A percentile compares a stretch with the other conserved stretches of the same genome.
Evolutionary conservation across 2,888 invertebrate genomes (phyloP).

Genomic region (Cephalotes varians): DNA sequence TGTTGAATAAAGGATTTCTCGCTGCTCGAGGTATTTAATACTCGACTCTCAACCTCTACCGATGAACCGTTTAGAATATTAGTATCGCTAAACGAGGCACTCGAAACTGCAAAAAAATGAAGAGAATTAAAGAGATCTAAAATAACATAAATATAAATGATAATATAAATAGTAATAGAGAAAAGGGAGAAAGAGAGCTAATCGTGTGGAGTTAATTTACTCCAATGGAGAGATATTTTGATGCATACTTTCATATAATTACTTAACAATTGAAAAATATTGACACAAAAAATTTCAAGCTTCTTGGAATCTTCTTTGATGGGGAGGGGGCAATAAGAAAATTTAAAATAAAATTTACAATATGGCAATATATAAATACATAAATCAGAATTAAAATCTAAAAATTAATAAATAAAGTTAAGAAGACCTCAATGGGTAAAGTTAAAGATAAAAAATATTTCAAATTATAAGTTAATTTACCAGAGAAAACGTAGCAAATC

Average conservation of each 20-base stretch:
- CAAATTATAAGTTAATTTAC: not conserved
- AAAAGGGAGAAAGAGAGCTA: no score
- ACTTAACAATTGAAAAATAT: not conserved
- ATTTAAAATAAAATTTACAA: not conserved
- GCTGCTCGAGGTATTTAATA: conserved; percentile 77
- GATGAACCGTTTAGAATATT: conserved; percentile 80
- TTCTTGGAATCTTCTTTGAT: not conserved
- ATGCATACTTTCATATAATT: not conserved
- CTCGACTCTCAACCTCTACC: conserved; percentile 72
- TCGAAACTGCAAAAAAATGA: conserved; percentile 73
- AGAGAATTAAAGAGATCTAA: not conserved
- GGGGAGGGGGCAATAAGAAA: not conserved
- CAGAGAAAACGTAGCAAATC: not conserved
- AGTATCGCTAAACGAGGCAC: conserved; percentile 78
- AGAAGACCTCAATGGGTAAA: not conserved
- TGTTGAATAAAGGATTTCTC: conserved; percentile 93
- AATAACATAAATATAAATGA: not conserved
- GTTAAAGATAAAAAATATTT: not conserved
- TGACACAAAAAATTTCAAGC: not conserved
- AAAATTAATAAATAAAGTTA: no score
- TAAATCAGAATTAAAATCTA: not conserved
- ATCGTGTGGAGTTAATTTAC: not conserved
- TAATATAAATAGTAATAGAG: no score
- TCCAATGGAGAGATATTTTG: not conserved
- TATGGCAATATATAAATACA: not conserved